phyloP scores from a whole-genome alignment of 2,888 invertebrate genomes.

The Amiota communis region DNA sequence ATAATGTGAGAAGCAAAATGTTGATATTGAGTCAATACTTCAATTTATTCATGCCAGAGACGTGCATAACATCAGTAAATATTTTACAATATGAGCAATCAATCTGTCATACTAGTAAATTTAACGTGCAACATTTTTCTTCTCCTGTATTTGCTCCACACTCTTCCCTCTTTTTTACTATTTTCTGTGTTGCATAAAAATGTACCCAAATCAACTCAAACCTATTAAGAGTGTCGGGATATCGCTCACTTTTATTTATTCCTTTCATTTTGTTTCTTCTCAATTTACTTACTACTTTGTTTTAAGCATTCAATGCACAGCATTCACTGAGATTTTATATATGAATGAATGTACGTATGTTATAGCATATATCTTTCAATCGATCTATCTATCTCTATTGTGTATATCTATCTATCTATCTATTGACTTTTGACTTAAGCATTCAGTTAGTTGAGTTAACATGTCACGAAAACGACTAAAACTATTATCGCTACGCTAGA shows the following conservation, averaged over 20 bases:
- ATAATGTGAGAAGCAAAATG: neutral
- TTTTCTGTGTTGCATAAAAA: too few species aligned
- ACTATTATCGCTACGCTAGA: conserved; percentile 18
- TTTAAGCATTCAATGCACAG: conserved; percentile 7
- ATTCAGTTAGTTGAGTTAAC: conserved; percentile 26
- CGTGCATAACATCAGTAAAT: conserved; percentile 44
- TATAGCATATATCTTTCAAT: too few species aligned
- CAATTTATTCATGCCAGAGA: conserved; percentile 58
- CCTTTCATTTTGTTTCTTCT: neutral
- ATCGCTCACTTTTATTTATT: neutral
- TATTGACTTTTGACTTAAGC: conserved; percentile 18
- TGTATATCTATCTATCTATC: neutral
- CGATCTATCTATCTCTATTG: too few species aligned
- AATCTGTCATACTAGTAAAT: conserved; percentile 24
- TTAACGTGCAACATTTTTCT: conserved; percentile 24
- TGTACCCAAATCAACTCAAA: too few species aligned
- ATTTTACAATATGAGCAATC: conserved; percentile 20
- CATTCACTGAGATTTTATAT: neutral
- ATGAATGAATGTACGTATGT: too few species aligned
- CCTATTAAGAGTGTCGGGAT: too few species aligned
- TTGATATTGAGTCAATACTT: conserved; percentile 27
- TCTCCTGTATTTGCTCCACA: neutral
- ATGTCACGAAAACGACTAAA: conserved; percentile 29
- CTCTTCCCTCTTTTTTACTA: neutral
- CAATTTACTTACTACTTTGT: conserved; percentile 7